These are phyloP conservation scores for Pseudocheirus occidentalis DNA, from an alignment of 2,797 vertebrate species.

Conservation along the genomic window DNA sequence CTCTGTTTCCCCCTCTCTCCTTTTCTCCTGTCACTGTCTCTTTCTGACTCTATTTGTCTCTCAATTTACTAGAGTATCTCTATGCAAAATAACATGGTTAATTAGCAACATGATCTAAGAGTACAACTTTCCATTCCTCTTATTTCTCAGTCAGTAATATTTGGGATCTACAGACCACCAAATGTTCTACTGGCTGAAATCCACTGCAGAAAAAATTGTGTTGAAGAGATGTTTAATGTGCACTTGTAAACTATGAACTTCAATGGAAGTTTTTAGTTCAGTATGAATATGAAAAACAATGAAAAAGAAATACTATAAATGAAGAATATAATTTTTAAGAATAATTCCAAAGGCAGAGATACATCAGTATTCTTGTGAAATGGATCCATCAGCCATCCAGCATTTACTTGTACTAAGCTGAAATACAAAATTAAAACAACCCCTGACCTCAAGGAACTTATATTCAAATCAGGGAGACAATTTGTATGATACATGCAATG, in stretches of 20 bases:
- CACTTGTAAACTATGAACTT: background rate
- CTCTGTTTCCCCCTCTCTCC: no score
- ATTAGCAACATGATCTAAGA: background rate
- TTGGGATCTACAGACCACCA: background rate
- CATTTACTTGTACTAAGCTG: background rate
- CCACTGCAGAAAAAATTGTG: background rate
- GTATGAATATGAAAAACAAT: background rate
- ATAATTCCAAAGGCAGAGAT: background rate
- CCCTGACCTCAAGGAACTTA: background rate
- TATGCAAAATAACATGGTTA: background rate
- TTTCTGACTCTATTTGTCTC: background rate
- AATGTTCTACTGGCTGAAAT: background rate
- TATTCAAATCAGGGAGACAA: background rate
- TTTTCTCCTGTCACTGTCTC: background rate
- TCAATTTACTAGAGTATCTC: background rate
- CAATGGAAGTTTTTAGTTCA: background rate
- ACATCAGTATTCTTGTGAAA: background rate
- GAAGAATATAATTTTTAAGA: background rate
- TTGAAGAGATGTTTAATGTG: background rate
- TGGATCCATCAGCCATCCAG: background rate
- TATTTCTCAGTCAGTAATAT: background rate
- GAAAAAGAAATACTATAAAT: background rate
- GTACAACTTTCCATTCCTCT: background rate
- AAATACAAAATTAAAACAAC: background rate
- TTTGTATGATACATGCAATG: background rate